These are phyloP conservation scores for Setophaga kirtlandii DNA, from an alignment of 2,113 vertebrate genomes.

Conservation along the genomic window DNA sequence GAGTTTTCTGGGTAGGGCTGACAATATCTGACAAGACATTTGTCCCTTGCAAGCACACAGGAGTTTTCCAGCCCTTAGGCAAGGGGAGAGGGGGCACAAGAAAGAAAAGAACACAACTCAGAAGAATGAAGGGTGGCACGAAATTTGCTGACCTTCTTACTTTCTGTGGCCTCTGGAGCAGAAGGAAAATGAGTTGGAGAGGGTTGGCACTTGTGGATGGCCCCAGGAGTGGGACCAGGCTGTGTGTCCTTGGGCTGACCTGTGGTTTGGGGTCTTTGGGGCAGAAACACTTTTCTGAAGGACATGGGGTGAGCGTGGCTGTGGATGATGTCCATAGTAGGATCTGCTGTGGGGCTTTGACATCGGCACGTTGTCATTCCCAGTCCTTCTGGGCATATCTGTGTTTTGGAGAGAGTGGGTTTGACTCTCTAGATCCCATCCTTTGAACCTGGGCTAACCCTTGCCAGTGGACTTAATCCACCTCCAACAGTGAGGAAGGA, in stretches of 20 bases:
- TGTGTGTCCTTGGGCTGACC: neutral
- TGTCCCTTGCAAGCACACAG: neutral
- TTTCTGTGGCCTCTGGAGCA: neutral
- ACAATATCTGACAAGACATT: neutral
- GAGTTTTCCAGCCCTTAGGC: neutral
- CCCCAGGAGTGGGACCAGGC: rapidly evolving
- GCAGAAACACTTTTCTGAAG: neutral
- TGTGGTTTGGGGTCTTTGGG: neutral
- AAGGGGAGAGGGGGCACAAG: neutral
- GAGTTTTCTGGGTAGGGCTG: neutral
- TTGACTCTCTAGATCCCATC: neutral
- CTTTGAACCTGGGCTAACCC: neutral
- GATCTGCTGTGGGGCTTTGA: neutral
- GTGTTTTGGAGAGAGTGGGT: neutral
- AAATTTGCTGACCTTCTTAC: neutral
- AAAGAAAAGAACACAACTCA: neutral
- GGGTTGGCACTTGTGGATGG: neutral
- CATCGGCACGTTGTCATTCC: rapidly evolving
- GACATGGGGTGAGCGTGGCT: neutral
- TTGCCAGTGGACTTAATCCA: neutral
- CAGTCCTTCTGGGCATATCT: neutral
- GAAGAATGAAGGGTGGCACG: neutral
- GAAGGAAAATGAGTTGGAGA: neutral
- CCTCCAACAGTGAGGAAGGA: neutral
- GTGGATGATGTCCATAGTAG: neutral